Base-by-base conservation (phyloP, 2,113 vertebrate genomes). In the Sinocyclocheilus anshuiensis region DNA sequence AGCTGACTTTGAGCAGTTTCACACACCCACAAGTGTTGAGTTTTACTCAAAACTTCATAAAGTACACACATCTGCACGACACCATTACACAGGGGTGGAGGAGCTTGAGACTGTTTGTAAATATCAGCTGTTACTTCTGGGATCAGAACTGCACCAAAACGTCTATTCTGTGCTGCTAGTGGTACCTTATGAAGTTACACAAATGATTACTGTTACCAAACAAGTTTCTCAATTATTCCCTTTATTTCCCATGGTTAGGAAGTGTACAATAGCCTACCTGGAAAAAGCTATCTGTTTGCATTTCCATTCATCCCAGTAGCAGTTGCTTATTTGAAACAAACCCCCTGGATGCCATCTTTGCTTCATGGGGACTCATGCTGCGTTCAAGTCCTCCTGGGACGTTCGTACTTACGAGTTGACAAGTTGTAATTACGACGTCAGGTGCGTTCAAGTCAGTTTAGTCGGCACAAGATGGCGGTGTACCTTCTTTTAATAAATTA, bases 1-100 rank as follows among this genome's bases (percentile, higher is more conserved):
- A 65, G 11, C 10, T 22, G 69, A 36, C 16, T 72, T 33, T 39
- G 20, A 72, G 18, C 36, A 42, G 36, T 18, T 72, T 72, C 69
- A 72, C 33, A 72, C 69, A 72, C 18, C 69, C 69, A 76, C 42
- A 26, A 24, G 72, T 76, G 72, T 16, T 26, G 72, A 48, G 72
- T 48, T 48, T 48, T 29, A 12, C 24, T 74, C 20, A 75, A 24
- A 45, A 39, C 72, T 75, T n/a, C 72, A 24, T 48, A 75, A 75
- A 65, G n/a, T 24, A 67, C 63, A 67, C 63, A 76, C 74, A 76
- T 74, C 67, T 71, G 67, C 20, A 74, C 4, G 0, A 18, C 48
- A 5, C 15, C 48, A 55, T 33, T 22, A 42, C 2, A 24, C 13
- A 15, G 16, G 48, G 15, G 10, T 12, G 61, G n/a, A 2, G 61